Conservation (phyloP, 2,888 invertebrate genomes). For the Eulithis testata region DNA sequence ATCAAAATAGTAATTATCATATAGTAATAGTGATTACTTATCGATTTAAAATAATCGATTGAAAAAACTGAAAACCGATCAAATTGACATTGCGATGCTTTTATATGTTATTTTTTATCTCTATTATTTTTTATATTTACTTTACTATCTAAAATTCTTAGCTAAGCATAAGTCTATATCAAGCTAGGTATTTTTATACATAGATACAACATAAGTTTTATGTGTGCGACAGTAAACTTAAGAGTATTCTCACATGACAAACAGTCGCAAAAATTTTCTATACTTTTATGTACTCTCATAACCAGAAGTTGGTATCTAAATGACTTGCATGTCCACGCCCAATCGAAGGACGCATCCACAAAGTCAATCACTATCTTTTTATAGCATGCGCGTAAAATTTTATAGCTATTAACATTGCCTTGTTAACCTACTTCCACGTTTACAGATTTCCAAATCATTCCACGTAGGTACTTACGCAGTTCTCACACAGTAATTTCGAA, state of each 20-base stretch:
- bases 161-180: neutral
- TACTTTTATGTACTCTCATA: constrained; percentile 22
- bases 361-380: constrained; percentile 45
- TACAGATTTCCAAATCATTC: constrained; percentile 38
- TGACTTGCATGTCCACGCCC: constrained; percentile 36
- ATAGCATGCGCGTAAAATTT: constrained; percentile 43
- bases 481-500: constrained; percentile 37
- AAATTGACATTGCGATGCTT: neutral
- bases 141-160: neutral
- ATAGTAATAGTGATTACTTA: no score
- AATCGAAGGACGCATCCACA: constrained; percentile 37
- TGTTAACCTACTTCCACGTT: constrained; percentile 43
- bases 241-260: constrained; percentile 17
- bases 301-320: constrained; percentile 17
- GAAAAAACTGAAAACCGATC: no score
- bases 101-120: neutral
- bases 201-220: constrained; percentile 5
- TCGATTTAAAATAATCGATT: no score
- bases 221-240: constrained; percentile 14
- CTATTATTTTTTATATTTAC: no score
- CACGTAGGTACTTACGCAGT: constrained; percentile 29
- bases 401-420: constrained; percentile 42
- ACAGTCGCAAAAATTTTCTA: constrained; percentile 21
- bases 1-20: no score
- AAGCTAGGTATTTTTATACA: neutral